These are phyloP conservation scores for Siniperca obscura DNA, from an alignment of 2,797 vertebrate genomes.

Conservation along the genomic window DNA sequence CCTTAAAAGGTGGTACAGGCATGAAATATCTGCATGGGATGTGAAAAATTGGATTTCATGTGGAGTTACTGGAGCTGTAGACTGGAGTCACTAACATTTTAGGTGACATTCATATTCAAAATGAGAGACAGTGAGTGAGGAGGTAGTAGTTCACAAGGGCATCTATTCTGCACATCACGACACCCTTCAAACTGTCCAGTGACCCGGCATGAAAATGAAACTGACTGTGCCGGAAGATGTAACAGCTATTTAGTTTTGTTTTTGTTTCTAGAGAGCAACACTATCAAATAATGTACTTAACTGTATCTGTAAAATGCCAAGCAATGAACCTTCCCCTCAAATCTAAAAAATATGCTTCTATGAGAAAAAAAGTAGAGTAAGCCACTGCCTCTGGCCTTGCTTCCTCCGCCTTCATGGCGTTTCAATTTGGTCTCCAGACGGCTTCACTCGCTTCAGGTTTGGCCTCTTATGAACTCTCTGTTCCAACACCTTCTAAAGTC, in stretches of 20 bases:
- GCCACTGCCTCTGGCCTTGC: constrained; percentile 44
- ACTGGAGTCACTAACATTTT: not conserved
- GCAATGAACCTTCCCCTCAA: constrained; percentile 1
- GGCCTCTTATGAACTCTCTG: constrained; percentile 76
- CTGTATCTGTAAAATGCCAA: constrained; percentile 30
- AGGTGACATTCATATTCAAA: not conserved
- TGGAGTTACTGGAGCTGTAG: not conserved
- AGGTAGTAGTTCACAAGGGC: not conserved
- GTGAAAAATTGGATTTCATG: not conserved
- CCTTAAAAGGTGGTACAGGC: not conserved
- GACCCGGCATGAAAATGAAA: constrained; percentile 23
- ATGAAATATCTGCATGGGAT: not conserved
- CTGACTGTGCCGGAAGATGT: constrained; percentile 10
- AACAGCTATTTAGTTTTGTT: not conserved
- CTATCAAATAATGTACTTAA: constrained; percentile 20
- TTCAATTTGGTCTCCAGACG: constrained; percentile 62
- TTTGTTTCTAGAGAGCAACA: constrained; percentile 1
- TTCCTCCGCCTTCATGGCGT: constrained; percentile 78
- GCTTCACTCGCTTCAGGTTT: constrained; percentile 73
- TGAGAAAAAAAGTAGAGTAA: constrained; percentile 5
- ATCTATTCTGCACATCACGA: not conserved
- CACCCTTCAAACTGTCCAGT: not conserved
- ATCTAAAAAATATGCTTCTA: not conserved
- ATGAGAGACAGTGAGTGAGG: not conserved
- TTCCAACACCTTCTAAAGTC: constrained; percentile 71